Evolutionary conservation across 2,113 vertebrate species (phyloP).

Genomic region (Gallinago paraguaiae): DNA sequence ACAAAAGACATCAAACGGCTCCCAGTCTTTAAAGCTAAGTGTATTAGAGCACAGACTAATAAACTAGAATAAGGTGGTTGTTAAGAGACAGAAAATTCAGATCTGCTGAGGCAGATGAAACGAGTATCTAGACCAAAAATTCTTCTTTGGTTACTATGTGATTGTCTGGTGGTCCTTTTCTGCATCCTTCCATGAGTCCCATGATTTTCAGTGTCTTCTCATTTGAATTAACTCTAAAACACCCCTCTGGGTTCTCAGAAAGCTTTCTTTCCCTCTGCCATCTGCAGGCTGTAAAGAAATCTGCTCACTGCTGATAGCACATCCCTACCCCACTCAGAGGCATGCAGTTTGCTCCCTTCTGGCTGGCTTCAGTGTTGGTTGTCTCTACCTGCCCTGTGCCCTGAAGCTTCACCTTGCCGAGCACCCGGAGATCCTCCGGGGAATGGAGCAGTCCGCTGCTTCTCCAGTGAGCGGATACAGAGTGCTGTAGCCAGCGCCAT

Average conservation of each 20-base stretch:
- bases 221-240: not conserved
- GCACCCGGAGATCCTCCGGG: not conserved
- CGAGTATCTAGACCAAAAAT: not conserved
- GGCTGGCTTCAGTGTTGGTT: not conserved
- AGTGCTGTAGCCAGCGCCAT: not conserved
- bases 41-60: conserved; percentile 30
- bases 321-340: not conserved
- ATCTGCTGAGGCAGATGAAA: conserved; percentile 8
- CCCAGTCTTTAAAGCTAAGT: conserved; percentile 11
- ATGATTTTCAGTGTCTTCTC: not conserved
- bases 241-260: not conserved
- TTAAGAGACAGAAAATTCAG: not conserved
- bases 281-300: not conserved
- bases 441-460: not conserved
- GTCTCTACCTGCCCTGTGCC: not conserved
- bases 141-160: not conserved
- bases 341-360: not conserved
- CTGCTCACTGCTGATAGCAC: not conserved
- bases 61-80: conserved; percentile 2
- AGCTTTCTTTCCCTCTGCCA: not conserved
- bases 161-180: not conserved
- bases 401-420: not conserved
- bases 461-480: not conserved
- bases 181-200: not conserved
- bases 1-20: conserved; percentile 42